A percentile compares a stretch with the other conserved stretches of the same genome.
Evolutionary conservation across 2,797 vertebrate genomes (phyloP).

Genomic region (Hypotaenidia philippensis): DNA sequence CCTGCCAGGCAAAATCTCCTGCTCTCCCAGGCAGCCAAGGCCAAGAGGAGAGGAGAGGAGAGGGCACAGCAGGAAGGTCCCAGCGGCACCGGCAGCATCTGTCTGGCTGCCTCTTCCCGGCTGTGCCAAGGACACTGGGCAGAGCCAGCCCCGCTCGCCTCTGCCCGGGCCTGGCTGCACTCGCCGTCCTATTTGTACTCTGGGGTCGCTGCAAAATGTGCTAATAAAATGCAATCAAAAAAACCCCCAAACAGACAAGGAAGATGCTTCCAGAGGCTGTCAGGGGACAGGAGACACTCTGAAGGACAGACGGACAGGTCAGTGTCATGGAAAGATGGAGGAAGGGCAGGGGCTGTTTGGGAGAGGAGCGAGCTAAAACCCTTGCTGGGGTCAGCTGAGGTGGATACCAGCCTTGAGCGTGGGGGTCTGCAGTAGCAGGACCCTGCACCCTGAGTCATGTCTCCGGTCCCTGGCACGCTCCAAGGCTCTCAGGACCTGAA

Average conservation of each 20-base stretch:
- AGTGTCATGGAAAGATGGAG: not conserved
- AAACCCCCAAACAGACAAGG: not conserved
- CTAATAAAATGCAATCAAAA: constrained; percentile 11
- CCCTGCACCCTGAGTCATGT: not conserved
- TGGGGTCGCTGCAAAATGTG: not conserved
- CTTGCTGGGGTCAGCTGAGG: rapidly evolving
- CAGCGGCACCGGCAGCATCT: not conserved
- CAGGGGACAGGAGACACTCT: not conserved
- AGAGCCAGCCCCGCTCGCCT: rapidly evolving
- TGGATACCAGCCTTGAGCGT: not conserved
- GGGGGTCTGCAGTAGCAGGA: rapidly evolving
- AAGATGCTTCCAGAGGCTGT: not conserved
- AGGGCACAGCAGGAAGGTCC: rapidly evolving
- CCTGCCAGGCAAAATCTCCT: not conserved
- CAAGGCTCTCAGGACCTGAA: not conserved
- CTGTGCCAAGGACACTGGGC: not conserved
- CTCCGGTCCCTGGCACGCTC: not conserved
- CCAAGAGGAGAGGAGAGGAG: not conserved
- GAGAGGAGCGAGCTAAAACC: not conserved
- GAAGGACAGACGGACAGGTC: not conserved
- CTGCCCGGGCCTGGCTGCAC: not conserved
- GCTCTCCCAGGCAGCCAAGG: not conserved
- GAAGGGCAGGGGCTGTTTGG: not conserved
- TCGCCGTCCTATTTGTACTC: not conserved
- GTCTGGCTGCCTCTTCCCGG: not conserved